A percentile compares a stretch with the other conserved stretches of the same genome.
These are phyloP conservation scores for Holotrichia oblita DNA, from an alignment of 1,140 invertebrate species.

Conservation along the genomic window DNA sequence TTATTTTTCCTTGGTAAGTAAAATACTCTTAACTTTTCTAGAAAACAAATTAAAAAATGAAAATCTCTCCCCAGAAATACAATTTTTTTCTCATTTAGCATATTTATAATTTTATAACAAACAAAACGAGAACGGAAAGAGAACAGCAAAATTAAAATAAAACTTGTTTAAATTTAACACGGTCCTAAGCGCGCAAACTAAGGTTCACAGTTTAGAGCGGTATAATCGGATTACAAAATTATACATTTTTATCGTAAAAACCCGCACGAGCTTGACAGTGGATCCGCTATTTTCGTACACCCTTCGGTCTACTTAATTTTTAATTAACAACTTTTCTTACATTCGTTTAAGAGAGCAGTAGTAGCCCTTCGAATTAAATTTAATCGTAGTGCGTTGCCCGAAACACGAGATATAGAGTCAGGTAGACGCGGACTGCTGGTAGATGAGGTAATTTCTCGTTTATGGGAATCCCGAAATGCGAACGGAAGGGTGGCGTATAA, in stretches of 20 bases:
- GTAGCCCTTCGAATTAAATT: constrained; percentile 34
- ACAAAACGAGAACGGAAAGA: too few species aligned
- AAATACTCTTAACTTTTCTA: too few species aligned
- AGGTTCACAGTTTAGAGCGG: background rate
- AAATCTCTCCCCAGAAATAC: too few species aligned
- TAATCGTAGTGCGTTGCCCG: background rate
- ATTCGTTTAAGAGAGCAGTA: constrained; percentile 9
- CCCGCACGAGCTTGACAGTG: background rate
- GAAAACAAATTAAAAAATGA: too few species aligned
- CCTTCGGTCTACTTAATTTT: constrained; percentile 23
- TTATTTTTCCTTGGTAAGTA: too few species aligned
- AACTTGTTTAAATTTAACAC: too few species aligned
- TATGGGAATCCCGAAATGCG: background rate
- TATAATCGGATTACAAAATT: constrained; percentile 15
- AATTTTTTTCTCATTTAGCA: too few species aligned
- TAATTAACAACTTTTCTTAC: constrained; percentile 24
- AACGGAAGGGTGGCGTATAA: background rate
- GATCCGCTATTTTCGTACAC: background rate
- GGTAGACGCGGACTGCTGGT: background rate
- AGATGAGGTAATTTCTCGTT: constrained; percentile 26
- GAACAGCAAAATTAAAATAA: too few species aligned
- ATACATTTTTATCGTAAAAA: background rate
- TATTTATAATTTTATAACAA: too few species aligned
- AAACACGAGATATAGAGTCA: constrained; percentile 19
- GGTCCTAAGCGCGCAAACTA: background rate